Conservation (phyloP, 2,888 invertebrate species). For the Synergus umbraculus region DNA sequence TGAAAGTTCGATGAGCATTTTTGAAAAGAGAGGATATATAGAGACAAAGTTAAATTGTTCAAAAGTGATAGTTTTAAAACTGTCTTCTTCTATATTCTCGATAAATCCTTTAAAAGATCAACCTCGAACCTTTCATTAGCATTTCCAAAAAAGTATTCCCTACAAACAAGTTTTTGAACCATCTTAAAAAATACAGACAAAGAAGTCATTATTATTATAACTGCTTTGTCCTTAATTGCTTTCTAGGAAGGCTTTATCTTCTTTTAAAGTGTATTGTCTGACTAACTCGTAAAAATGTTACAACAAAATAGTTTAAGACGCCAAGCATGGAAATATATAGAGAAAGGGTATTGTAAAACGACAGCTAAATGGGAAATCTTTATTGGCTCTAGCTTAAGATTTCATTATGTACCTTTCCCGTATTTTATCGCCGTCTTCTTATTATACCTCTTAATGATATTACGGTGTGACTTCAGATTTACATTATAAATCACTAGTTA, state of each 20-base stretch:
- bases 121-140: not conserved
- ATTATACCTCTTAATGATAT: not conserved
- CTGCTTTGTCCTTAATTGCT: not conserved
- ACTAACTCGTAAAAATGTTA: constrained; percentile 20
- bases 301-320: constrained; percentile 29
- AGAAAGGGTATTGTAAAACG: constrained; percentile 6
- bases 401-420: not conserved
- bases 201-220: not conserved
- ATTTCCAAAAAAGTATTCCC: not conserved
- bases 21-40: not conserved
- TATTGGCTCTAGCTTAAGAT: not conserved
- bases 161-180: not conserved
- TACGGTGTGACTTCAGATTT: not conserved
- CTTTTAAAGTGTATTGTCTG: constrained; percentile 9
- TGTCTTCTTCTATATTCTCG: too few species aligned
- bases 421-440: not conserved
- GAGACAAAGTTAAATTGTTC: too few species aligned
- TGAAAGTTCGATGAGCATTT: not conserved
- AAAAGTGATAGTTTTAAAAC: too few species aligned
- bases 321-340: constrained; percentile 5
- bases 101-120: not conserved
- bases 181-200: not conserved
- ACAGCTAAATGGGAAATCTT: not conserved
- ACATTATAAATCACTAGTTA: not conserved
- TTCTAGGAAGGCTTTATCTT: not conserved